Base-by-base conservation (phyloP, 2,113 vertebrate species). In the Nibea albiflora region DNA sequence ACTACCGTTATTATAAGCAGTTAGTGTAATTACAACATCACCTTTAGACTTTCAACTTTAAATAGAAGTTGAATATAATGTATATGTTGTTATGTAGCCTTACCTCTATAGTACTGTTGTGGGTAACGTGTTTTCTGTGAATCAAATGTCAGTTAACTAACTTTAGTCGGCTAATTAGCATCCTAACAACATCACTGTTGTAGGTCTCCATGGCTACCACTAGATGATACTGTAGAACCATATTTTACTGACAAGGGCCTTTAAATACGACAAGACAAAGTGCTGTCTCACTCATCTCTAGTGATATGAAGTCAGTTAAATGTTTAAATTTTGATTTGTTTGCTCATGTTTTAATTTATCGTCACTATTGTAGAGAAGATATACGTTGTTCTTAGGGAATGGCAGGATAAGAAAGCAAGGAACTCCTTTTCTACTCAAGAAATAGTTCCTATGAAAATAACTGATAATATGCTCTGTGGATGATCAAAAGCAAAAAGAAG, bases 391-490 rank as follows among this genome's bases (percentile, higher is more conserved):
- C 24, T 26, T 26, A 26, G 1, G 24, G 24, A 26, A 26, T 26
- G 24, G 24, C 24, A 26, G 24, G 24, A 26, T 26, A 26, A 2
- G 24, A 26, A 26, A 24, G n/a, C 35, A 47, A 19, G 22, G 47
- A 46, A 61, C 62, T 54, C 35, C 8, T 67, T 68, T 68, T 35
- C 58, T 64, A 17, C 42, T 4, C 12, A 65, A 65, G 28, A 65
- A 72, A 61, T 54, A 67, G 35, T 39, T 26, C 42, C 28, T 20
- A 3, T 53, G 28, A 17, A 67, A 67, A 53, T 1, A 73, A 20
- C 10, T 31, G 28, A 69, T 15, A 11, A 8, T 20, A 10, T 31
- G 10, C 4, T 8, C 11, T 67, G 44, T 39, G 12, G 12, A 11
- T 69, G 1, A 42, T 5, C 2, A 17, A 39, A 14, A 22, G 31